Evolutionary conservation across 2,888 invertebrate genomes (phyloP).

Genomic region (Mantis religiosa): DNA sequence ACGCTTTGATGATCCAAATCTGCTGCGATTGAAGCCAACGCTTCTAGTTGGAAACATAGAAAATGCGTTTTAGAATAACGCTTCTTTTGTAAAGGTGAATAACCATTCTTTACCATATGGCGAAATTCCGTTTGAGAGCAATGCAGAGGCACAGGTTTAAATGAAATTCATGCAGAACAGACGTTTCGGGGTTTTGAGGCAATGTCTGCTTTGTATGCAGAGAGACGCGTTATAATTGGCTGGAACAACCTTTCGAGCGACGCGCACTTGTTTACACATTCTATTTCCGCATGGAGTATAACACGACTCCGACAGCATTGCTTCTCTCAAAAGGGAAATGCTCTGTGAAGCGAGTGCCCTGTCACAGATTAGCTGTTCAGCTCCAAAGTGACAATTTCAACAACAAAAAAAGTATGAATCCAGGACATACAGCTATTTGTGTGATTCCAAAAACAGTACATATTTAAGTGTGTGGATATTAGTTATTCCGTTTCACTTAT

Average conservation of each 20-base stretch:
- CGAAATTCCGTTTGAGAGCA: background rate
- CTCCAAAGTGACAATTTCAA: too few relatives aligned
- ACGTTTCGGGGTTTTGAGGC: background rate
- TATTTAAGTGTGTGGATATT: too few relatives aligned
- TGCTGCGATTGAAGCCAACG: too few relatives aligned
- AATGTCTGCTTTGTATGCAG: background rate
- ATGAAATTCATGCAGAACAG: background rate
- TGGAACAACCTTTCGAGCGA: background rate
- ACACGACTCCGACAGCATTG: background rate
- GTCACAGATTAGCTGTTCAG: background rate
- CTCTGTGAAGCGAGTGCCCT: background rate
- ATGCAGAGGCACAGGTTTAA: background rate
- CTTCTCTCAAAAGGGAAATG: background rate
- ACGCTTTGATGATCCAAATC: too few relatives aligned
- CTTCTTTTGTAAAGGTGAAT: too few relatives aligned
- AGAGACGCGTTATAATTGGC: background rate
- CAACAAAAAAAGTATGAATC: too few relatives aligned
- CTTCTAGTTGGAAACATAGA: too few relatives aligned
- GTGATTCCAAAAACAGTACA: too few relatives aligned
- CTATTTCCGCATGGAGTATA: background rate
- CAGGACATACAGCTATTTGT: too few relatives aligned
- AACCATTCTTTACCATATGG: background rate
- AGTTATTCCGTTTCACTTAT: too few relatives aligned
- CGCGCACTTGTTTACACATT: background rate
- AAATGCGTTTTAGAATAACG: too few relatives aligned